phyloP scores from a whole-genome alignment of 2,888 invertebrate species.

The Aricia artaxerxes region DNA sequence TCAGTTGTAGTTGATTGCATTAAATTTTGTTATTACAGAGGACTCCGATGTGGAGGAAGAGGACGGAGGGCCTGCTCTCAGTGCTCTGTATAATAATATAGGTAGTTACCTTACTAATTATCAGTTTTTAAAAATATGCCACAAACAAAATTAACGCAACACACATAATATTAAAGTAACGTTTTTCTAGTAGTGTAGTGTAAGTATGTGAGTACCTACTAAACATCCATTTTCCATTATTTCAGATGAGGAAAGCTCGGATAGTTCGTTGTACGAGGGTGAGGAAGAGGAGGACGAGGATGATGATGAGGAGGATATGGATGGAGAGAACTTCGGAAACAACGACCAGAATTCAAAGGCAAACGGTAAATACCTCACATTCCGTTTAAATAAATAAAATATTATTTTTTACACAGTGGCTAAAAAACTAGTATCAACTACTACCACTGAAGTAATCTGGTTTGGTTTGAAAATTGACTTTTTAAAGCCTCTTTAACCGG shows the following conservation, averaged over 20 bases:
- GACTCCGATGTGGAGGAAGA: slow-evolving; percentile 83
- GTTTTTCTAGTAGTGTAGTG: not conserved
- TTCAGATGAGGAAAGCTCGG: slow-evolving; percentile 74
- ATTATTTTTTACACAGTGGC: too few species aligned
- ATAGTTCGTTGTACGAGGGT: slow-evolving; percentile 69
- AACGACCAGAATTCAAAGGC: slow-evolving; percentile 59
- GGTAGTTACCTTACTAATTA: slow-evolving; percentile 58
- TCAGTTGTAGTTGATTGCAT: slow-evolving; percentile 45
- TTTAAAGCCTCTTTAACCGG: too few species aligned
- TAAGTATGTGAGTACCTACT: not conserved
- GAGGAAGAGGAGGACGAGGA: slow-evolving; percentile 73
- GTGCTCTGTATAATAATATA: slow-evolving; percentile 84
- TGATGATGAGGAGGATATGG: slow-evolving; percentile 64
- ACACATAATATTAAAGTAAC: not conserved
- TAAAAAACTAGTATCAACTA: too few species aligned
- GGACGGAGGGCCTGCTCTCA: slow-evolving; percentile 83
- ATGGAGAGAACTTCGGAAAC: slow-evolving; percentile 75
- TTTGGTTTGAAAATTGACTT: too few species aligned
- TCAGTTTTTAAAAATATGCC: not conserved
- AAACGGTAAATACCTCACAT: slow-evolving; percentile 50
- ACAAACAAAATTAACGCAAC: not conserved
- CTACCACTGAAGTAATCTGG: too few species aligned
- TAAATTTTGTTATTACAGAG: slow-evolving; percentile 42
- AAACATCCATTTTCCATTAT: slow-evolving; percentile 29
- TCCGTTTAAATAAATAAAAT: too few species aligned